Base-by-base conservation (phyloP, 2,888 invertebrate genomes). In the Cephus pygmeus region DNA sequence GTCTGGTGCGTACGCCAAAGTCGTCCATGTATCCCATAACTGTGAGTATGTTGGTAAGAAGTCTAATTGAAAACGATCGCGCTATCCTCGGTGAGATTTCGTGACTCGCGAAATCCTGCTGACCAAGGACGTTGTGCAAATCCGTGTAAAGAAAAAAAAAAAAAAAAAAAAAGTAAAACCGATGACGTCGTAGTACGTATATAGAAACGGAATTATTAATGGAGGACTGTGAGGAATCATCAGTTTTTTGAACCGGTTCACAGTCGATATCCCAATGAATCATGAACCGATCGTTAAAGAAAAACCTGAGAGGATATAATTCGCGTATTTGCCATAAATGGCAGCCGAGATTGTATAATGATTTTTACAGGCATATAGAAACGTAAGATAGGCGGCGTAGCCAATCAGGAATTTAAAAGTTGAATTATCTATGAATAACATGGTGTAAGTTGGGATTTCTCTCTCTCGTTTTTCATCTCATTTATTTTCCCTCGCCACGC, bases 401-500 rank as follows among this genome's bases (percentile, higher is more conserved):
- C 33, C 71, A 34, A 71, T 71, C 71, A 34, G 33, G 71, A 71
- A 71, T 71, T 71, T 34, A 12, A 34, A 71, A 71, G 71, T 71
- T 31, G 9, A 31, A 34, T 34, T 71, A 71, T 56, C 23, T 71
- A 71, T 34, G 31, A 71, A 34, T 23, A 71, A 34, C 71, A 11
- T 23, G 71, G 33, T 34, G 30, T 1, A 12, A 12, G 71, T 34
- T 71, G 56, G 56, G 23, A 23, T 23, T 56, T 34, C 35, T 73
- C 35, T 73, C 35, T 73, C 35, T 73, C 34, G 34, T 73, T 35
- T 73, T 73, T 34, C n/a, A 31, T 73, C 9, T 81, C 71, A 68
- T 9, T 30, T 69, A 36, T 80, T 80, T 77, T 75, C 36, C 76
- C 77, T 77, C 79, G 77, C 34, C 56, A 76, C 77, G 73, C n/a